Conservation (phyloP, 1,140 invertebrate species). For the Eumaeus atala region DNA sequence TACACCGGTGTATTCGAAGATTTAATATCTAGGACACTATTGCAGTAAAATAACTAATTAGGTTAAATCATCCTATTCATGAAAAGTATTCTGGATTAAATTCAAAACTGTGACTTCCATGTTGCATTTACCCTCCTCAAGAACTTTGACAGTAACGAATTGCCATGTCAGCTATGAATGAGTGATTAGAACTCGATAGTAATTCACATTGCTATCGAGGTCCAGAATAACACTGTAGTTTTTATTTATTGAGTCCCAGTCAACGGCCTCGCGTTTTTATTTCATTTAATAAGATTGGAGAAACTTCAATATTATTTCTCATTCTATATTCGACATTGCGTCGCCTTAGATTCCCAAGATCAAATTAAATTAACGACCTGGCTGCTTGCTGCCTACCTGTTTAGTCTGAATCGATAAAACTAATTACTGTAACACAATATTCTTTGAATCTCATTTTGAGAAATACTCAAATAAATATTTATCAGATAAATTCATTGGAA, state of each 20-base stretch:
- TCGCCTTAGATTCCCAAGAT: conserved; percentile 3
- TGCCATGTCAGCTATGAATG: too few relatives aligned
- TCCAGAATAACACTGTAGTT: not conserved
- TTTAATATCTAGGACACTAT: too few relatives aligned
- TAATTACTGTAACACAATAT: not conserved
- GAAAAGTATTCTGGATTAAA: too few relatives aligned
- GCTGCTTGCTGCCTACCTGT: conserved; percentile 8
- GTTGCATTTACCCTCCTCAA: too few relatives aligned
- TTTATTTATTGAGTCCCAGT: not conserved
- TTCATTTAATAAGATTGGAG: not conserved
- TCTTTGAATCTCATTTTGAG: too few relatives aligned
- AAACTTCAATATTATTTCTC: not conserved
- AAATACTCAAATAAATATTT: too few relatives aligned
- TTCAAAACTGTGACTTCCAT: too few relatives aligned
- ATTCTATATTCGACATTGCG: not conserved
- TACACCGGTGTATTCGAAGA: too few relatives aligned
- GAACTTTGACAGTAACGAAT: too few relatives aligned
- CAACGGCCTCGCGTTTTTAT: not conserved
- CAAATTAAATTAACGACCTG: conserved; percentile 9
- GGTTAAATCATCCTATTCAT: too few relatives aligned
- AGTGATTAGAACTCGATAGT: not conserved
- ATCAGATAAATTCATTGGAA: too few relatives aligned
- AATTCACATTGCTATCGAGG: not conserved
- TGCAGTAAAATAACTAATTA: too few relatives aligned
- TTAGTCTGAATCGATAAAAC: conserved; percentile 2